Percentiles rank a stretch among this genome's conserved stretches.
phyloP scores from a whole-genome alignment of 2,888 invertebrate genomes.

The Pharmacophagus antenor region DNA sequence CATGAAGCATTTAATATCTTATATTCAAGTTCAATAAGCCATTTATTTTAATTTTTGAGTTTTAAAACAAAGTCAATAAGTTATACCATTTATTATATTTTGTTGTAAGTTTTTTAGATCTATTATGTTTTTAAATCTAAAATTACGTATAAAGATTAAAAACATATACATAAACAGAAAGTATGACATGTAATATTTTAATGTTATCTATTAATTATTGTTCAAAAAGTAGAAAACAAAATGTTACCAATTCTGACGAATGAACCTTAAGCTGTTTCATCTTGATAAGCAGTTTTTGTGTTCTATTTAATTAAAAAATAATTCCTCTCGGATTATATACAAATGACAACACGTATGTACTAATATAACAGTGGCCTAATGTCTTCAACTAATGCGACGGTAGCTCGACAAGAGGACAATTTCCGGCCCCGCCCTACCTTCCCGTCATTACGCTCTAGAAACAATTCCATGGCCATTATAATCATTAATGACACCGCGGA shows the following conservation, averaged over 20 bases:
- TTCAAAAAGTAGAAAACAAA: neutral
- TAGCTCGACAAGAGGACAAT: conserved; percentile 74
- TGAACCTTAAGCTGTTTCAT: neutral
- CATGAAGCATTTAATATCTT: too few relatives aligned
- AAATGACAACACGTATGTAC: conserved; percentile 61
- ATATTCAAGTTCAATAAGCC: too few relatives aligned
- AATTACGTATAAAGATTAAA: neutral
- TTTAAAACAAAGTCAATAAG: neutral
- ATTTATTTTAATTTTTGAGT: too few relatives aligned
- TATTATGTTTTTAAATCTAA: neutral
- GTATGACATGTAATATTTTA: too few relatives aligned
- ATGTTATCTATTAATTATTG: too few relatives aligned
- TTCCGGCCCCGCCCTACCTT: conserved; percentile 73
- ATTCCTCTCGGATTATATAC: conserved; percentile 59
- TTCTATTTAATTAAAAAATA: neutral
- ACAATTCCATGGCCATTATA: conserved; percentile 71
- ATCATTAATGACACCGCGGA: conserved; percentile 62
- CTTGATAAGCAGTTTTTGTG: neutral
- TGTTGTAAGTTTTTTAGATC: neutral
- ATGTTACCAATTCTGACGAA: neutral
- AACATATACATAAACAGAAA: too few relatives aligned
- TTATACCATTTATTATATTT: neutral
- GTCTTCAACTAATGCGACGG: conserved; percentile 70
- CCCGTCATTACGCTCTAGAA: conserved; percentile 68
- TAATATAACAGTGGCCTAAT: conserved; percentile 57